Evolutionary conservation across 2,888 invertebrate genomes (phyloP), one percentile per base, ranked within the genome.

Genomic region (Bugulina stolonifera): DNA sequence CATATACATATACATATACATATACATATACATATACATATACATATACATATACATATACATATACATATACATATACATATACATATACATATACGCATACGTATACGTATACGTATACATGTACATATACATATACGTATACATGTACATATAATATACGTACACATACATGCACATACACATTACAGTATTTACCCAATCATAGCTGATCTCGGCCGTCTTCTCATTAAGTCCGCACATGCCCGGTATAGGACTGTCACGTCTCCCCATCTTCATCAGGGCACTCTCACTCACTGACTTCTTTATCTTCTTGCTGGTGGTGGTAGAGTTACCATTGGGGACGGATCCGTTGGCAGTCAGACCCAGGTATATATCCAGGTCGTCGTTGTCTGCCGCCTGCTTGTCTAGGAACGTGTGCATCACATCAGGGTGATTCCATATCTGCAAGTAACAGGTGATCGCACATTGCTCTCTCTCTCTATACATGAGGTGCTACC

Each of bases 141-240:
- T n/a, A n/a, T n/a, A n/a, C n/a, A n/a, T n/a, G n/a, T n/a, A n/a
- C n/a, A n/a, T n/a, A n/a, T n/a, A n/a, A n/a, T n/a, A n/a, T n/a
- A n/a, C n/a, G n/a, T n/a, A n/a, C n/a, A n/a, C n/a, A n/a, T n/a
- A n/a, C n/a, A n/a, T n/a, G n/a, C n/a, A n/a, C n/a, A n/a, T n/a
- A n/a, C n/a, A n/a, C n/a, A n/a, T n/a, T n/a, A n/a, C n/a, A n/a
- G n/a, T n/a, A 81, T 84, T 83, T 82, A 88, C 89, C 93, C 93
- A 93, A 81, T 93, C 93, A 79, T 93, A 93, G 0, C 92, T 91
- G 82, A 93, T 90, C 81, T 89, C 90, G 0, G 86, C 64, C 25
- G 27, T 64, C 34, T 64, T 64, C 64, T 64, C 64, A 27, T 5
- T 18, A 3, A 55, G 5, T 3, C 32, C 64, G 25, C 18, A 57